These are phyloP conservation scores for Micromussa lordhowensis DNA, from an alignment of 92 coral and sea anemone species.

Conservation along the genomic window DNA sequence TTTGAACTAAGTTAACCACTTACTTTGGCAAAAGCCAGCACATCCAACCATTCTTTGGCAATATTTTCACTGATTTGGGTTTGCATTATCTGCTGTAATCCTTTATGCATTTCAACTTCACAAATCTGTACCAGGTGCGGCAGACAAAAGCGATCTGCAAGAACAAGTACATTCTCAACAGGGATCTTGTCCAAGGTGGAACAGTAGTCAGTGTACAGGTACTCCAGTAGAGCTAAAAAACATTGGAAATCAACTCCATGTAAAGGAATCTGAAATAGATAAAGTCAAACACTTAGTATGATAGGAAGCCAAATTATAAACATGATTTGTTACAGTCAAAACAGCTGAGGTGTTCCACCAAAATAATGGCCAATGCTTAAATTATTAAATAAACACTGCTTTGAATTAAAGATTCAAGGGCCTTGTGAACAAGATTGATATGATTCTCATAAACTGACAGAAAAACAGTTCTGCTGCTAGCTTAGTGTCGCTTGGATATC, in stretches of 20 bases:
- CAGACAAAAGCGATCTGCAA: conserved; percentile 61
- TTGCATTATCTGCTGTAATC: not conserved
- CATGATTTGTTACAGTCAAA: no score
- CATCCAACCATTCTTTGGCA: conserved; percentile 4
- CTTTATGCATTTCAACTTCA: conserved; percentile 31
- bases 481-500: no score
- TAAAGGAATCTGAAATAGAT: conserved; percentile 46
- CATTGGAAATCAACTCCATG: conserved; percentile 47
- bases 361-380: no score
- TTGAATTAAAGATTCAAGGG: no score
- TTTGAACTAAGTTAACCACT: not conserved
- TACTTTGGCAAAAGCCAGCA: conserved; percentile 27
- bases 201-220: conserved; percentile 65
- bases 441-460: no score
- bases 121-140: conserved; percentile 59
- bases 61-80: not conserved
- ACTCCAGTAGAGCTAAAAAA: conserved; percentile 63
- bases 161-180: conserved; percentile 41
- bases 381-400: no score
- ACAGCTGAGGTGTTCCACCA: no score
- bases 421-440: no score
- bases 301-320: not conserved
- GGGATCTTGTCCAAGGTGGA: conserved; percentile 28
- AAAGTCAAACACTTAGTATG: not conserved
- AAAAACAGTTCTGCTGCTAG: no score